Conservation (phyloP, 2,888 invertebrate genomes). For the Hesperia comma region DNA sequence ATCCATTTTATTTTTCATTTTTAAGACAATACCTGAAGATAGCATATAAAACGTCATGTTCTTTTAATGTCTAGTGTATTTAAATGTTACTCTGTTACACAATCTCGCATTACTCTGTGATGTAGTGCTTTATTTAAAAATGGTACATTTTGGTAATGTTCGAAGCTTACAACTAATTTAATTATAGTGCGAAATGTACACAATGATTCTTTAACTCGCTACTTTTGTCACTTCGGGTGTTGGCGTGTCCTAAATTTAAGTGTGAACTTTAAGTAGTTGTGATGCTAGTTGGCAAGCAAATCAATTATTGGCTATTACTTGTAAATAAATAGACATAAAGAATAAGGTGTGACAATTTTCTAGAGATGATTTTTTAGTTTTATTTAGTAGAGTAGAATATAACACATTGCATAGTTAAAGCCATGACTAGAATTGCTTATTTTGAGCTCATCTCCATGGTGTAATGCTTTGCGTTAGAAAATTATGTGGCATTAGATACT, state of each 20-base stretch:
- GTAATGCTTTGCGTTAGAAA: no score
- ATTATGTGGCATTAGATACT: no score
- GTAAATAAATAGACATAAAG: slow-evolving; percentile 1
- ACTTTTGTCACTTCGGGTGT: slow-evolving; percentile 58
- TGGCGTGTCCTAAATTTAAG: slow-evolving; percentile 50
- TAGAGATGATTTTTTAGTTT: background rate
- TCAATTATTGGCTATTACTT: slow-evolving; percentile 22
- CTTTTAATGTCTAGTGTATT: background rate
- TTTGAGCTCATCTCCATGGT: no score
- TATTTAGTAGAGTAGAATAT: background rate
- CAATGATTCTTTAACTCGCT: slow-evolving; percentile 60
- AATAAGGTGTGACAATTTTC: slow-evolving; percentile 6
- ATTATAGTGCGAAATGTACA: slow-evolving; percentile 63
- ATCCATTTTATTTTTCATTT: no score
- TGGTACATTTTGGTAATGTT: slow-evolving; percentile 46
- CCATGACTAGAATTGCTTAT: no score
- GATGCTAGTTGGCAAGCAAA: slow-evolving; percentile 13
- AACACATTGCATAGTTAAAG: no score
- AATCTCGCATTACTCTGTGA: slow-evolving; percentile 14
- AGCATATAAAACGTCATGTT: no score
- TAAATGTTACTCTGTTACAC: slow-evolving; percentile 3
- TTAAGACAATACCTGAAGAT: no score
- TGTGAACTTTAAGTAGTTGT: slow-evolving; percentile 44
- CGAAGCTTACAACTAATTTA: slow-evolving; percentile 60
- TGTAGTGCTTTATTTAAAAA: slow-evolving; percentile 1